These are phyloP conservation scores for Turritopsis rubra DNA, from an alignment of 30 jellyfish, hydroid and myxozoan species.

Conservation along the genomic window DNA sequence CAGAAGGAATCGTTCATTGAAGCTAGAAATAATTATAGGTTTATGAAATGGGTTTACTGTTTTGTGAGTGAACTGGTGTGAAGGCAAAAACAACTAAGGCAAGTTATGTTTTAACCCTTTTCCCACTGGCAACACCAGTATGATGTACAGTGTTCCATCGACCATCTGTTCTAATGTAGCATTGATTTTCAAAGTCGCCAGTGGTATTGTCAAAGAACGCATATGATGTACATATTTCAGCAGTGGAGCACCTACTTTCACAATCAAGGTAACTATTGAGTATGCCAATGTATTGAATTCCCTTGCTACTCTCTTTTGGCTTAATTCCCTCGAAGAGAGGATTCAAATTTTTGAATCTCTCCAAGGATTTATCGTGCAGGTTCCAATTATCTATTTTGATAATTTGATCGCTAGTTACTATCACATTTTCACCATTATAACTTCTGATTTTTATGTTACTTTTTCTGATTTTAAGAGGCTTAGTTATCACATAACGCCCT, in stretches of 20 bases:
- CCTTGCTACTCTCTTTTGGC: slow-evolving; percentile 62
- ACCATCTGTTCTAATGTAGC: slow-evolving; percentile 86
- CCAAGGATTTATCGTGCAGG: slow-evolving; percentile 34
- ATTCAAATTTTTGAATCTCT: slow-evolving; percentile 34
- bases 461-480: slow-evolving; percentile 4
- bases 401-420: slow-evolving; percentile 52
- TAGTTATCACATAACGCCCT: slow-evolving; percentile 12
- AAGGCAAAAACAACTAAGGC: too few species aligned
- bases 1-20: too few species aligned
- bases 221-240: slow-evolving; percentile 66
- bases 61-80: too few species aligned
- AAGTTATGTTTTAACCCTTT: too few species aligned
- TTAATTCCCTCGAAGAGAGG: slow-evolving; percentile 68
- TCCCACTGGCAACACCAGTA: slow-evolving; percentile 72
- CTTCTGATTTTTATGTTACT: slow-evolving; percentile 48
- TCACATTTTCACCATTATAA: slow-evolving; percentile 57
- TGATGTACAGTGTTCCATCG: slow-evolving; percentile 66
- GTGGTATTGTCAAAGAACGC: slow-evolving; percentile 49
- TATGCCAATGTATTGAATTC: slow-evolving; percentile 60
- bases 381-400: slow-evolving; percentile 58
- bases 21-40: too few species aligned
- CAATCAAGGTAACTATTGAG: slow-evolving; percentile 42
- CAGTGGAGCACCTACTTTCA: slow-evolving; percentile 45
- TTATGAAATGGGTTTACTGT: too few species aligned
- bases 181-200: slow-evolving; percentile 59